Conservation (phyloP, 2,888 invertebrate species). For the Troides oblongomaculatus region DNA sequence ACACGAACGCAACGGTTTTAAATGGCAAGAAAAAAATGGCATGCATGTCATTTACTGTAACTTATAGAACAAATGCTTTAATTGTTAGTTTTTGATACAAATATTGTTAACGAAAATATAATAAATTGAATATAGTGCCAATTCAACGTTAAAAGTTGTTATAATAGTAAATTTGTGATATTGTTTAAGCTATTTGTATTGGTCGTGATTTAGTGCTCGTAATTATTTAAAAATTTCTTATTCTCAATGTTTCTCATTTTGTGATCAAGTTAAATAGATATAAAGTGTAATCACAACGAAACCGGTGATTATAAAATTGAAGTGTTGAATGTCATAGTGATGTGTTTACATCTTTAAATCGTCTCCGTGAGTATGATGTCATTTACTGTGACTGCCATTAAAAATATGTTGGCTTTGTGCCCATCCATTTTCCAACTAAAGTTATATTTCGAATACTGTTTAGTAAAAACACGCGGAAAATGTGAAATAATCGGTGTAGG, state of each 20-base stretch:
- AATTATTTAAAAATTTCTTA: slow-evolving; percentile 56
- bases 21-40: slow-evolving; percentile 65
- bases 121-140: slow-evolving; percentile 45
- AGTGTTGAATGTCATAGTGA: slow-evolving; percentile 58
- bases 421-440: slow-evolving; percentile 74
- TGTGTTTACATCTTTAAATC: slow-evolving; percentile 77
- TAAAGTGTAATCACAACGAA: slow-evolving; percentile 44
- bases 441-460: slow-evolving; percentile 60
- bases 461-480: slow-evolving; percentile 62
- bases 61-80: slow-evolving; percentile 58
- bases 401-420: slow-evolving; percentile 78
- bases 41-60: slow-evolving; percentile 72
- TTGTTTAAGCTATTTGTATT: slow-evolving; percentile 61
- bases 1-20: slow-evolving; percentile 66
- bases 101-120: slow-evolving; percentile 34
- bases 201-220: slow-evolving; percentile 66
- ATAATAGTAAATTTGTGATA: slow-evolving; percentile 43
- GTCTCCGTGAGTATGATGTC: slow-evolving; percentile 77
- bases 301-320: slow-evolving; percentile 45
- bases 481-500: slow-evolving; percentile 63
- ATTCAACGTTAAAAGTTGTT: slow-evolving; percentile 41
- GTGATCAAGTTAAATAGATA: slow-evolving; percentile 33
- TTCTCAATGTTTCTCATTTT: slow-evolving; percentile 40
- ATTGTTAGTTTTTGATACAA: slow-evolving; percentile 46
- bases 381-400: slow-evolving; percentile 69